These are phyloP conservation scores for Drosophila ambigua DNA, from an alignment of 1,140 invertebrate species.

Conservation along the genomic window DNA sequence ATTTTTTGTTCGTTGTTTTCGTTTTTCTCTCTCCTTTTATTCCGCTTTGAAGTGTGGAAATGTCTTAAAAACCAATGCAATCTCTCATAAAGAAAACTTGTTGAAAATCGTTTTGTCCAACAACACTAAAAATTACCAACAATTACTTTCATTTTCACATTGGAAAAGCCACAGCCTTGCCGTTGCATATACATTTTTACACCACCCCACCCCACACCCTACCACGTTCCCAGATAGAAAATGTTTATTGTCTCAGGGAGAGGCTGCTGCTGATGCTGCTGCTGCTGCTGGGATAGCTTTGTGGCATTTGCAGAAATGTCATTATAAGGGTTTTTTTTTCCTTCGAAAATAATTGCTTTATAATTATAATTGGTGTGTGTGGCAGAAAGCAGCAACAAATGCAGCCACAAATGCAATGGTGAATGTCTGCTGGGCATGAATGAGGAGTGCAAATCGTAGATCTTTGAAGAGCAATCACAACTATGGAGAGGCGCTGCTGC, in stretches of 20 bases:
- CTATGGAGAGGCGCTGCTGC: too few relatives aligned
- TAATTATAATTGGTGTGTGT: conserved; percentile 24
- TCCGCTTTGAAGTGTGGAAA: conserved; percentile 57
- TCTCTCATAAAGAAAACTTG: conserved; percentile 55
- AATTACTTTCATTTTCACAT: conserved; percentile 78
- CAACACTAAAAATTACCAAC: conserved; percentile 37
- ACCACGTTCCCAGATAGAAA: neutral
- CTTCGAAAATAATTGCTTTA: conserved; percentile 39
- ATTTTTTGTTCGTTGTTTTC: conserved; percentile 48
- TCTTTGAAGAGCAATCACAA: too few relatives aligned
- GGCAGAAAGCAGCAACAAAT: conserved; percentile 3
- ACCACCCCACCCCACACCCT: neutral
- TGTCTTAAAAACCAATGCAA: conserved; percentile 49
- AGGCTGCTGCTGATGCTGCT: neutral
- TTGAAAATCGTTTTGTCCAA: conserved; percentile 68
- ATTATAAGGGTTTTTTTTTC: conserved; percentile 34
- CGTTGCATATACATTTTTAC: conserved; percentile 12
- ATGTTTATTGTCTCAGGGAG: conserved; percentile 35
- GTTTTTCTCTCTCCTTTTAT: conserved; percentile 1
- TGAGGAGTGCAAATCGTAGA: too few relatives aligned
- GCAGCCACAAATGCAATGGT: too few relatives aligned
- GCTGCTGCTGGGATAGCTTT: conserved; percentile 2
- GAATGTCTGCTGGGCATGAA: too few relatives aligned
- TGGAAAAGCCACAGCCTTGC: conserved; percentile 15
- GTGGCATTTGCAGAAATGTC: conserved; percentile 30